Base-by-base conservation (phyloP, 1,140 invertebrate genomes). In the Euwallacea fornicatus region DNA sequence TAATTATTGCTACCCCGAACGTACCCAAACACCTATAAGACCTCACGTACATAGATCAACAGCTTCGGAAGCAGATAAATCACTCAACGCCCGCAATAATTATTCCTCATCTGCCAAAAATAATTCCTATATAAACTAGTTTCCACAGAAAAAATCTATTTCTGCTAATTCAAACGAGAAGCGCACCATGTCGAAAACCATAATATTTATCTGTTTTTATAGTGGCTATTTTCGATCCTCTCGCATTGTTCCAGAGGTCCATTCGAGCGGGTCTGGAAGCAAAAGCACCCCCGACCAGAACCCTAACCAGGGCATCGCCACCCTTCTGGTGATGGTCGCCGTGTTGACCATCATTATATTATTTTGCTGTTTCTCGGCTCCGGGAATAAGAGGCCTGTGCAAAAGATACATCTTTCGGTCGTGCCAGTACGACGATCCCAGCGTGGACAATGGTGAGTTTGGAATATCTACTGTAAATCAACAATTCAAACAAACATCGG, bases 281-380 rank as follows among this genome's bases (percentile, higher is more conserved):
- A 72, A 67, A 44, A 72, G 71, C 65, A 72, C 64, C 10, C 54
- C 71, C 0, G 15, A 55, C n/a, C 59, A 47, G 42, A 72, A 72
- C 41, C 46, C 56, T 13, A 76, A 76, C 58, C 84, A 86, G 75
- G 85, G 86, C 9, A 78, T 85, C 7, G 84, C 85, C 13, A 85
- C 85, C 4, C 77, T 86, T 4, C 76, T 87, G 50, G 85, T 86
- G 10, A 87, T 87, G 86, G 81, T 87, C 7, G 83, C 84, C 6
- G 86, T 87, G 7, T 78, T 87, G 9, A 83, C 83, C 66, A 86
- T 87, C 73, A 86, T 87, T 61, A 81, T 87, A 13, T 81, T 85
- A 11, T 88, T 87, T 71, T 87, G 86, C 75, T 87, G 86, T 74
- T 88, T 86, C 82, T 85, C 86, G 2, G 84, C 86, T 4, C 86